Evolutionary conservation across 2,888 invertebrate genomes (phyloP).

Genomic region (Parthenolecanium corni): DNA sequence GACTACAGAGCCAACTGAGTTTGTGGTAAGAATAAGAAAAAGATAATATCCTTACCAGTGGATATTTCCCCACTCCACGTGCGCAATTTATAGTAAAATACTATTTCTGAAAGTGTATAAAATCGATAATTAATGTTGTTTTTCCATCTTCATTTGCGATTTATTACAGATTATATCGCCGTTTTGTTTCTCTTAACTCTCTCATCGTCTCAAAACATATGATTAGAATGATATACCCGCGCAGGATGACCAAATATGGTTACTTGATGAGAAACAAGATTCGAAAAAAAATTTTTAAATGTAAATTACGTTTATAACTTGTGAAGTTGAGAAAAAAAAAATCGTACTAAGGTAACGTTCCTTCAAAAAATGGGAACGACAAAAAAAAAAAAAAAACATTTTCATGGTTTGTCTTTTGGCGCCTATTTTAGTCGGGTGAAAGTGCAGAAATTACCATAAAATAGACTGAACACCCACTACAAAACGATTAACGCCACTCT

Average conservation of each 20-base stretch:
- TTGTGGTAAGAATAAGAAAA: no score
- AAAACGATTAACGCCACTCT: not conserved
- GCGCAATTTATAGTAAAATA: not conserved
- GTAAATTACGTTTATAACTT: conserved; percentile 19
- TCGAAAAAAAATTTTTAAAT: conserved; percentile 16
- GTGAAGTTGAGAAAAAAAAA: conserved; percentile 2
- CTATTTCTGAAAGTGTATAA: conserved; percentile 19
- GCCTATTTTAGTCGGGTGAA: conserved; percentile 16
- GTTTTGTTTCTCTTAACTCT: not conserved
- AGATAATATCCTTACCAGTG: no score
- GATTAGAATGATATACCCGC: conserved; percentile 3
- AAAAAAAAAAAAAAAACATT: not conserved
- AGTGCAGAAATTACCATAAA: conserved; percentile 20
- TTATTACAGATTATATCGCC: not conserved
- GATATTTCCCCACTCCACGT: no score
- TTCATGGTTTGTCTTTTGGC: conserved; percentile 13
- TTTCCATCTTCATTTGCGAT: not conserved
- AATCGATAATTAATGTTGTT: conserved; percentile 15
- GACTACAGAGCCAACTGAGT: no score
- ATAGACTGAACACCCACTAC: conserved; percentile 20
- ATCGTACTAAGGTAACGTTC: not conserved
- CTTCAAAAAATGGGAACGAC: not conserved
- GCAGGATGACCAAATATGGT: conserved; percentile 10
- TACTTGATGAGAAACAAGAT: conserved; percentile 15
- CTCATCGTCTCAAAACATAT: not conserved